These are phyloP conservation scores for Amiota communis DNA, from an alignment of 2,888 invertebrate species.

Conservation along the genomic window DNA sequence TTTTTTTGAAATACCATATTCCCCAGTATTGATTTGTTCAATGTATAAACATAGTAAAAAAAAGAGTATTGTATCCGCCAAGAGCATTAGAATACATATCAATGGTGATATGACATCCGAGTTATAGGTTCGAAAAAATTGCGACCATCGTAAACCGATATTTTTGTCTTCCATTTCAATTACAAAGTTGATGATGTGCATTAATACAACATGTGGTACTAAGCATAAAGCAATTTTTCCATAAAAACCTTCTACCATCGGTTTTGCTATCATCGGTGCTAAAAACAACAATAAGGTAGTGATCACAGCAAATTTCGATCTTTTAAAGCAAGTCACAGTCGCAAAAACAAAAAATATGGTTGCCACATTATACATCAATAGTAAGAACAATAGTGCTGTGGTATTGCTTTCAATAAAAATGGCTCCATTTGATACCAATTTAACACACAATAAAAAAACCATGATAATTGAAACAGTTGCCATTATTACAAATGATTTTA, in stretches of 20 bases:
- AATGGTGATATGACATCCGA: constrained; percentile 75
- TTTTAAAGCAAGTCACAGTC: constrained; percentile 83
- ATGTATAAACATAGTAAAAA: constrained; percentile 85
- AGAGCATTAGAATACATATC: constrained; percentile 80
- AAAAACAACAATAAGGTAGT: not conserved
- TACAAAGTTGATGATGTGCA: constrained; percentile 78
- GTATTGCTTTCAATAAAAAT: constrained; percentile 73
- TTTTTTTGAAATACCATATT: constrained; percentile 83
- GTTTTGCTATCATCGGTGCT: not conserved
- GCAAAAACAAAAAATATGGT: constrained; percentile 84
- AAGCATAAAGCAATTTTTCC: constrained; percentile 74
- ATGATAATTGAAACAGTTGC: constrained; percentile 76
- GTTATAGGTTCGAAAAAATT: not conserved
- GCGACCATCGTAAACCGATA: not conserved
- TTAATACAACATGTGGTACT: constrained; percentile 83
- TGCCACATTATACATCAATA: constrained; percentile 80
- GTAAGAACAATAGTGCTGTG: constrained; percentile 79
- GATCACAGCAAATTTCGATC: constrained; percentile 82
- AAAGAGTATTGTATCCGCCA: constrained; percentile 71
- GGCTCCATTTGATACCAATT: constrained; percentile 62
- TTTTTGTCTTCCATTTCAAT: not conserved
- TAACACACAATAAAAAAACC: constrained; percentile 76
- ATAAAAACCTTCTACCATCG: not conserved
- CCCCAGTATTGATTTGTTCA: constrained; percentile 88
- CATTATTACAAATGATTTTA: constrained; percentile 81